Evolutionary conservation across 2,113 vertebrate species (phyloP).

Genomic region (Caloenas nicobarica): DNA sequence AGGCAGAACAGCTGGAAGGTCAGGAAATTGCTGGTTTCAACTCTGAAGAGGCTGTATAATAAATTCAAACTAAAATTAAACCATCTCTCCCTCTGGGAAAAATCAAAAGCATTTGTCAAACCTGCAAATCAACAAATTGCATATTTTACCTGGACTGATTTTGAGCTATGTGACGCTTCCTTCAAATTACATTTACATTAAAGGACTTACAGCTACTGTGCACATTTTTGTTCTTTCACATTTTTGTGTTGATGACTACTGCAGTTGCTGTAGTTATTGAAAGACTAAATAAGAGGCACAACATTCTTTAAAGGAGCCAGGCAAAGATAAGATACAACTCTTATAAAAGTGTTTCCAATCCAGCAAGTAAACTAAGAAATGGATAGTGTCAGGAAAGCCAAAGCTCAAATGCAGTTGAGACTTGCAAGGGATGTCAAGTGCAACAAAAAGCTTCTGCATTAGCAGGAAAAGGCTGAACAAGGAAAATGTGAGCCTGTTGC

Average conservation of each 20-base stretch:
- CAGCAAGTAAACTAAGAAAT: neutral
- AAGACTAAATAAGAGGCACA: neutral
- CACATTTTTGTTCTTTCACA: neutral
- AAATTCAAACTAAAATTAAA: constrained; percentile 56
- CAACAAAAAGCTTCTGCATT: neutral
- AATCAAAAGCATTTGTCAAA: neutral
- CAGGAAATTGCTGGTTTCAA: constrained; percentile 38
- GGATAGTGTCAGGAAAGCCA: neutral
- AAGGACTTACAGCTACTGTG: neutral
- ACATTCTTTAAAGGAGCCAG: neutral
- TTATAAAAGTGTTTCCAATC: neutral
- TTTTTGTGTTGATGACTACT: neutral
- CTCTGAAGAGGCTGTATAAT: constrained; percentile 11
- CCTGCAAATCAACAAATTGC: neutral
- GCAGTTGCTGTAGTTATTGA: neutral
- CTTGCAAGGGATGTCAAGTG: neutral
- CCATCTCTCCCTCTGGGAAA: neutral
- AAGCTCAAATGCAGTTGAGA: neutral
- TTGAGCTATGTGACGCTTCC: neutral
- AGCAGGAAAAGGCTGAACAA: neutral
- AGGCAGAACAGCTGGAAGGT: constrained; percentile 14
- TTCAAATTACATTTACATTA: constrained; percentile 22
- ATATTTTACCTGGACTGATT: neutral
- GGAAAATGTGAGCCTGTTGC: neutral
- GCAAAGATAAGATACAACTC: neutral